phyloP scores from a whole-genome alignment of 2,113 vertebrate genomes.

The Podocnemis expansa region DNA sequence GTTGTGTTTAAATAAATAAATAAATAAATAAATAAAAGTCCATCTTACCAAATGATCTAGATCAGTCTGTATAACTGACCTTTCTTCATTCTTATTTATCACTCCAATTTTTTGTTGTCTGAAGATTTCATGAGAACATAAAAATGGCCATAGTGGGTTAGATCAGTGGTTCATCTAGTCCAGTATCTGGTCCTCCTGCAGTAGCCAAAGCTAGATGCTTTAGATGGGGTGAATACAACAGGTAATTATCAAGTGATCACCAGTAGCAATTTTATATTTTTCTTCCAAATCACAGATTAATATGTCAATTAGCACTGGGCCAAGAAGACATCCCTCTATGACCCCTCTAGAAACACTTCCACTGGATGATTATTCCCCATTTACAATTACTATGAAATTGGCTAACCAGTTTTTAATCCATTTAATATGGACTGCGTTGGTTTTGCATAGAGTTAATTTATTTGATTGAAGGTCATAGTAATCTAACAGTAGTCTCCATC shows the following conservation, averaged over 20 bases:
- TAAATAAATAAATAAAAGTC: neutral
- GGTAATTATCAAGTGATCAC: neutral
- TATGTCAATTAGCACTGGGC: neutral
- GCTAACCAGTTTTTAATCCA: neutral
- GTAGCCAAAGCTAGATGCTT: too few species aligned
- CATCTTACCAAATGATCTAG: neutral
- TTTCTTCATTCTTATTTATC: neutral
- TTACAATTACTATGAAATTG: neutral
- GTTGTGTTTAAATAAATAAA: neutral
- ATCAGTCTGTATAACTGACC: neutral
- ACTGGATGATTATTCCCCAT: neutral
- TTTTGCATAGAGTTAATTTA: neutral
- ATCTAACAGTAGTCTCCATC: neutral
- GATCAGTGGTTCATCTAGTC: too few species aligned
- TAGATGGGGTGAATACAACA: too few species aligned
- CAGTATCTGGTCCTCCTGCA: too few species aligned
- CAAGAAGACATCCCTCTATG: neutral
- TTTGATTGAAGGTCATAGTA: neutral
- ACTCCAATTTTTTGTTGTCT: neutral
- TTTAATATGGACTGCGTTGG: neutral
- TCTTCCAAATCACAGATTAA: neutral
- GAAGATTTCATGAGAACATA: neutral
- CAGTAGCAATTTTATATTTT: neutral
- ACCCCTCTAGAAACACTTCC: neutral
- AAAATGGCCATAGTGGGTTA: too few species aligned